Evolutionary conservation across 1,140 invertebrate species (phyloP).

Genomic region (Steinernema khuongi): DNA sequence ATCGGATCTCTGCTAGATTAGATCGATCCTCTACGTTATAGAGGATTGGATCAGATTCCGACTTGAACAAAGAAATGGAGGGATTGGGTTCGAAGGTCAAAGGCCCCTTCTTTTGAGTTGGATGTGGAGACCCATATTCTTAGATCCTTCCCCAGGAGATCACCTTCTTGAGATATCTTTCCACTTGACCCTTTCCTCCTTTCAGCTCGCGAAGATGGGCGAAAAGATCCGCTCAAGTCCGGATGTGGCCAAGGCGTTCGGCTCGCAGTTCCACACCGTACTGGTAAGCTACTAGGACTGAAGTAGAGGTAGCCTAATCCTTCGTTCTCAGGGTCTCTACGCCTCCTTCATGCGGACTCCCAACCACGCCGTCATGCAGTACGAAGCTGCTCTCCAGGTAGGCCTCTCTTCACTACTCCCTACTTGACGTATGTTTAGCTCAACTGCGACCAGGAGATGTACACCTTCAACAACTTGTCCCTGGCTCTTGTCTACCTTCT

Average conservation of each 20-base stretch:
- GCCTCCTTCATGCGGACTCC: neutral
- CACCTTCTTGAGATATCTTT: too few relatives aligned
- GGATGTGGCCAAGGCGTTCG: neutral
- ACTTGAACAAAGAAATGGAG: too few relatives aligned
- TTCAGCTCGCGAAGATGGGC: neutral
- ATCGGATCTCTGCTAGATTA: too few relatives aligned
- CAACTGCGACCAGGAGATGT: neutral
- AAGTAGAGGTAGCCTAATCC: neutral
- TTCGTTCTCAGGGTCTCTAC: neutral
- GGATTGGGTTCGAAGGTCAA: too few relatives aligned
- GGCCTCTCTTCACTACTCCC: neutral
- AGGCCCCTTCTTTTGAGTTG: too few relatives aligned
- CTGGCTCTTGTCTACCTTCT: neutral
- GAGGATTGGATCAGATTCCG: too few relatives aligned
- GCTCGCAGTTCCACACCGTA: neutral
- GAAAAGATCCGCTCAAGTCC: neutral
- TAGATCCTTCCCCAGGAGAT: too few relatives aligned
- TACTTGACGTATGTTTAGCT: neutral
- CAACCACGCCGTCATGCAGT: neutral
- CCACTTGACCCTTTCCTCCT: neutral
- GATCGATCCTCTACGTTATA: too few relatives aligned
- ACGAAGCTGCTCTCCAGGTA: neutral
- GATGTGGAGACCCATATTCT: too few relatives aligned
- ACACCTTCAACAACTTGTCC: neutral
- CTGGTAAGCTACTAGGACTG: neutral